phyloP scores from a whole-genome alignment of 2,113 vertebrate species.

The Antennarius striatus region DNA sequence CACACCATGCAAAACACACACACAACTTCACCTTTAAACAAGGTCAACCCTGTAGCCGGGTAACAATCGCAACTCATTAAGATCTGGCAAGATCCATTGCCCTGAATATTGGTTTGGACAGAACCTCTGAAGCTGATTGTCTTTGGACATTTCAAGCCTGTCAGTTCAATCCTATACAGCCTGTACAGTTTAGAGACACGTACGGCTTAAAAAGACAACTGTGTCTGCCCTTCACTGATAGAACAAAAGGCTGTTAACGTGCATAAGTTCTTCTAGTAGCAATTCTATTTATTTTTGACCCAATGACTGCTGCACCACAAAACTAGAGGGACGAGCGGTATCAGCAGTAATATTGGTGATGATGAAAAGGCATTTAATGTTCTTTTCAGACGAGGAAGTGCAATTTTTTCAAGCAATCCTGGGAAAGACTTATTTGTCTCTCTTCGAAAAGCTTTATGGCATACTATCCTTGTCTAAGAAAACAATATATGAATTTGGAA shows the following conservation, averaged over 20 bases:
- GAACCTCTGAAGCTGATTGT: slow-evolving; percentile 62
- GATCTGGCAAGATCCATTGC: slow-evolving; percentile 64
- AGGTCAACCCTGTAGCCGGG: slow-evolving; percentile 61
- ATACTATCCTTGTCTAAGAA: not conserved
- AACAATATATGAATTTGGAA: not conserved
- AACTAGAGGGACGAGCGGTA: not conserved
- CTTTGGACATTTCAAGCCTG: slow-evolving; percentile 66
- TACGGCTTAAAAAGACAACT: slow-evolving; percentile 40
- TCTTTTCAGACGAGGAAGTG: slow-evolving; percentile 7
- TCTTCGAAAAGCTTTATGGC: slow-evolving; percentile 1
- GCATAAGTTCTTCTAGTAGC: not conserved
- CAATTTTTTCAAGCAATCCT: slow-evolving; percentile 9
- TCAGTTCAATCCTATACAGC: slow-evolving; percentile 54
- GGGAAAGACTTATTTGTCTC: not conserved
- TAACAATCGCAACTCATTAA: slow-evolving; percentile 68
- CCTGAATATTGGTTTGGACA: slow-evolving; percentile 69
- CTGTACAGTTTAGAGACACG: slow-evolving; percentile 61
- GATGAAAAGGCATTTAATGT: slow-evolving; percentile 15
- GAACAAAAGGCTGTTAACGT: not conserved
- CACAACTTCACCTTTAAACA: slow-evolving; percentile 49
- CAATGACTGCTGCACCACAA: not conserved
- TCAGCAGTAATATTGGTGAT: not conserved
- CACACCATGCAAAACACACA: slow-evolving; percentile 18
- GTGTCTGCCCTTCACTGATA: slow-evolving; percentile 8
- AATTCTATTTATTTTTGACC: not conserved